These are phyloP conservation scores for Neocloeon triangulifer DNA, from an alignment of 1,140 invertebrate species.

Conservation along the genomic window DNA sequence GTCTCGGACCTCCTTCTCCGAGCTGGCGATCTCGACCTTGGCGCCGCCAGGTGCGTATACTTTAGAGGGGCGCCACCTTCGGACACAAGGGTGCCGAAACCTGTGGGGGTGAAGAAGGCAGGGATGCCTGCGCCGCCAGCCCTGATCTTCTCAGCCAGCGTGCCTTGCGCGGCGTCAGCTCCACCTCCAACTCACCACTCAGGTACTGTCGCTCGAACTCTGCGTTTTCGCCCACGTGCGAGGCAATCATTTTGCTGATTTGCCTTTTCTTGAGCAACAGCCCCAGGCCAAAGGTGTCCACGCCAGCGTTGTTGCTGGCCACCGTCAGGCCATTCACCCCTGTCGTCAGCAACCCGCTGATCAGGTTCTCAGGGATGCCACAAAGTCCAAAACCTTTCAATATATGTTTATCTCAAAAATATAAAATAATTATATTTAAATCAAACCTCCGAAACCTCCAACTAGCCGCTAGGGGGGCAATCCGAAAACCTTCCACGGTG, in stretches of 20 bases:
- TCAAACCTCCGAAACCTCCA: no score
- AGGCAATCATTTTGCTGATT: conserved; percentile 81
- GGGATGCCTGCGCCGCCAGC: conserved; percentile 94
- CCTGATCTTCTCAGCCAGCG: conserved; percentile 76
- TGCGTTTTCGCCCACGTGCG: conserved; percentile 96
- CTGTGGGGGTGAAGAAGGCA: conserved; percentile 94
- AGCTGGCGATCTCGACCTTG: conserved; percentile 15
- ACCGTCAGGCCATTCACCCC: conserved; percentile 62
- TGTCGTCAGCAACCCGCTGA: conserved; percentile 50
- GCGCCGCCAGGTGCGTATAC: conserved; percentile 39
- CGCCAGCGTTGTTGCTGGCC: conserved; percentile 94
- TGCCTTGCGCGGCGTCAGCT: conserved; percentile 88
- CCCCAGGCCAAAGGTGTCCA: conserved; percentile 89
- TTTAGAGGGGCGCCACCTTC: conserved; percentile 86
- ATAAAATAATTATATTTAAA: no score
- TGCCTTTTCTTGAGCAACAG: conserved; percentile 62
- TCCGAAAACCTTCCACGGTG: no score
- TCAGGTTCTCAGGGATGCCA: conserved; percentile 97
- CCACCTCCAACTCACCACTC: conserved; percentile 75
- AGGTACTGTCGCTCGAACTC: conserved; percentile 93
- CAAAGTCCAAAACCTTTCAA: conserved; percentile 97
- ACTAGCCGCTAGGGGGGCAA: no score
- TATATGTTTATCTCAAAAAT: no score
- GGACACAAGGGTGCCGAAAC: conserved; percentile 82
- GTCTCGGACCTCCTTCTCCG: conserved; percentile 24